Evolutionary conservation across 1,140 invertebrate genomes (phyloP).

Genomic region (Caligus rogercresseyi): DNA sequence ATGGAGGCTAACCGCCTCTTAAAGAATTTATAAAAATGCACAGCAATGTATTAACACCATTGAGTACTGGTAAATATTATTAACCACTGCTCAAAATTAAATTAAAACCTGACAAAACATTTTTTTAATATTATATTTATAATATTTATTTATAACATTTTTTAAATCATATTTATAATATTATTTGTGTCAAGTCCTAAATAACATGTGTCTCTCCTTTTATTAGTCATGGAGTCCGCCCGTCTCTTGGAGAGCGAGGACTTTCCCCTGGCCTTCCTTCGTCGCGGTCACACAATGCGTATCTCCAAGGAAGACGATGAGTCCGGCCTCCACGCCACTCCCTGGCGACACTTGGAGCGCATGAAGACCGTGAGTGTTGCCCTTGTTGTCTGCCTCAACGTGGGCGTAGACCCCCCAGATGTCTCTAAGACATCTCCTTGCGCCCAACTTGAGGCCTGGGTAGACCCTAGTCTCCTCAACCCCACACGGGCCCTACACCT

Average conservation of each 20-base stretch:
- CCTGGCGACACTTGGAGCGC: constrained; percentile 80
- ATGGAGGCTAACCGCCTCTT: no score
- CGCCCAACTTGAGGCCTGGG: constrained; percentile 90
- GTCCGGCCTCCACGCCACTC: neutral
- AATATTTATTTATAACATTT: no score
- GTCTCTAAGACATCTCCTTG: constrained; percentile 91
- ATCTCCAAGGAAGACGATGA: neutral
- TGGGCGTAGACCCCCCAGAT: constrained; percentile 96
- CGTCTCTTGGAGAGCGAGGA: neutral
- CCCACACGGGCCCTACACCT: constrained; percentile 82
- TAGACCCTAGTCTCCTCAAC: constrained; percentile 47
- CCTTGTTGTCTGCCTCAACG: constrained; percentile 88
- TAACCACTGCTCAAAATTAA: no score
- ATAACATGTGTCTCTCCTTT: no score
- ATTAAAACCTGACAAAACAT: no score
- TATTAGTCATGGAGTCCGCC: neutral
- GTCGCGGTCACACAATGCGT: neutral
- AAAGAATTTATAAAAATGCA: no score
- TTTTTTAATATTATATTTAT: no score
- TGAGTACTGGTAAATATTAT: no score
- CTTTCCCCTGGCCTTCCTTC: neutral
- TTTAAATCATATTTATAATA: no score
- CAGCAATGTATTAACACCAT: no score
- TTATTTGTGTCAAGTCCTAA: no score
- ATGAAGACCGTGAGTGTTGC: constrained; percentile 99